phyloP scores from a whole-genome alignment of 2,113 vertebrate genomes.

The Himantopus leucocephalus region DNA sequence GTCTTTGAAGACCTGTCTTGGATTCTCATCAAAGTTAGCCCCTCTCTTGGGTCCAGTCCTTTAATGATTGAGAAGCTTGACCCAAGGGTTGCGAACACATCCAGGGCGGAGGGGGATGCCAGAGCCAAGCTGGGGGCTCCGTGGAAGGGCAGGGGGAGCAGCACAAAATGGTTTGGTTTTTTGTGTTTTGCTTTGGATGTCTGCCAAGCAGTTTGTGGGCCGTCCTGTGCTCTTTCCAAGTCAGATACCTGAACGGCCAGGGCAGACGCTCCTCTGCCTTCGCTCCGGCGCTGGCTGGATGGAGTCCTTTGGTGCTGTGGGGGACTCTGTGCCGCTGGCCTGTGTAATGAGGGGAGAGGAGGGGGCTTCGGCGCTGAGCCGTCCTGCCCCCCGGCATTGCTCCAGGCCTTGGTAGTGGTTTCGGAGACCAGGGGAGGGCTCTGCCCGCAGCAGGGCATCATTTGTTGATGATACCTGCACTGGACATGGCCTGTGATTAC shows the following conservation, averaged over 20 bases:
- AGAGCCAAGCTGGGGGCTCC: background rate
- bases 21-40: background rate
- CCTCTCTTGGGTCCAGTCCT: background rate
- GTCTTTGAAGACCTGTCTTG: background rate
- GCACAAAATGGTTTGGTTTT: background rate
- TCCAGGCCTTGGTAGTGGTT: background rate
- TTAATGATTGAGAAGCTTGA: background rate
- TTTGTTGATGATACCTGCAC: background rate
- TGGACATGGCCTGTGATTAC: background rate
- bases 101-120: background rate
- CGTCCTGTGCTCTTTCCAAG: background rate
- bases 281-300: fast-evolving
- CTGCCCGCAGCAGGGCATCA: background rate
- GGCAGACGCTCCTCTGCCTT: background rate
- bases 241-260: background rate
- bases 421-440: background rate
- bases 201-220: background rate
- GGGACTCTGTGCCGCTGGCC: background rate
- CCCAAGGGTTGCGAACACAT: background rate
- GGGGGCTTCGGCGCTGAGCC: fast-evolving
- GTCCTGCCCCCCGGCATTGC: background rate
- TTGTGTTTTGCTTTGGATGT: background rate
- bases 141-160: fast-evolving
- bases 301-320: fast-evolving
- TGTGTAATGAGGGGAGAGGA: background rate